Conservation (phyloP, 2,113 vertebrate genomes). For the Microtus montanus region DNA sequence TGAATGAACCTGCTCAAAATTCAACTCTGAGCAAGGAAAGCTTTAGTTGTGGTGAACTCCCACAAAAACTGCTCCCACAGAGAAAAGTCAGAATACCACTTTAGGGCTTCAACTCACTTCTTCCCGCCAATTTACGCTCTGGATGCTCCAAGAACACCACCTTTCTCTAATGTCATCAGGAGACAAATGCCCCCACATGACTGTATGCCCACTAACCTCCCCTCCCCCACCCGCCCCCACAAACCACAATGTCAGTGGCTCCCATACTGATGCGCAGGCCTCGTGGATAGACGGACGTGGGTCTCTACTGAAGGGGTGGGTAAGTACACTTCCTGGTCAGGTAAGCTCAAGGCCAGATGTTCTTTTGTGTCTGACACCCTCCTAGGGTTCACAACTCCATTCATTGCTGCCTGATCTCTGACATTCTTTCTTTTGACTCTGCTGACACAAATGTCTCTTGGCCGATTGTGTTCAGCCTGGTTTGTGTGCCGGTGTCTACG, state of each 20-base stretch:
- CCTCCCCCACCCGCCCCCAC: not conserved
- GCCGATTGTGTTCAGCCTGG: not conserved
- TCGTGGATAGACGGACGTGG: not conserved
- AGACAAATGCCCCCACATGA: not conserved
- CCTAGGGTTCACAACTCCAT: not conserved
- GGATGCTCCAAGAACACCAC: not conserved
- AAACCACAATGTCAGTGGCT: not conserved
- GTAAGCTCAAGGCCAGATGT: not conserved
- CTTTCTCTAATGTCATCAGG: not conserved
- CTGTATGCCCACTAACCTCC: not conserved
- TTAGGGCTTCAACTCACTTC: not conserved
- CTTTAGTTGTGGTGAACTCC: not conserved
- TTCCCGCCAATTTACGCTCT: not conserved
- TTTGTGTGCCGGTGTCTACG: not conserved
- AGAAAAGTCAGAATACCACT: not conserved
- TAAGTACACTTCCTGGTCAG: not conserved
- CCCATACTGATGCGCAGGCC: not conserved
- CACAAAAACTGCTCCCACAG: not conserved
- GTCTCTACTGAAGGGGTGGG: not conserved
- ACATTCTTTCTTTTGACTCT: not conserved
- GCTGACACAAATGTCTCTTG: not conserved
- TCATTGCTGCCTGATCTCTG: not conserved
- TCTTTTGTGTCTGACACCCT: not conserved
- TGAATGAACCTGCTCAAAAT: constrained; percentile 33
- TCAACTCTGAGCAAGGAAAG: not conserved